A percentile compares a stretch with the other conserved stretches of the same genome.
Evolutionary conservation across 2,113 vertebrate species (phyloP).

Genomic region (Heteronetta atricapilla): DNA sequence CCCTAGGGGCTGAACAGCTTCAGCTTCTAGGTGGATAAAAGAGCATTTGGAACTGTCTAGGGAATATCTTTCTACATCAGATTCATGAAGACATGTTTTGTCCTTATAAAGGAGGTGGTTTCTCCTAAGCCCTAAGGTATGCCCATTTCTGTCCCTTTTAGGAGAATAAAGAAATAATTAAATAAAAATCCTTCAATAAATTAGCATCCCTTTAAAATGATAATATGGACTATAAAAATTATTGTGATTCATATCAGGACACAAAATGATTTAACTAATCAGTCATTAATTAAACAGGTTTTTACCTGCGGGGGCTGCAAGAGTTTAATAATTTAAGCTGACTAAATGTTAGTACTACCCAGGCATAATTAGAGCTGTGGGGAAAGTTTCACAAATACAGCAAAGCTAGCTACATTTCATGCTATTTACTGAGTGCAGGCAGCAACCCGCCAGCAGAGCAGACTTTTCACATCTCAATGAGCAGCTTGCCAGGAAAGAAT

Average conservation of each 20-base stretch:
- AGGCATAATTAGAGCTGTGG: slow-evolving; percentile 68
- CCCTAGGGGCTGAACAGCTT: neutral
- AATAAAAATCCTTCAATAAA: slow-evolving; percentile 36
- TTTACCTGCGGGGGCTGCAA: slow-evolving; percentile 63
- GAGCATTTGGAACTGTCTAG: neutral
- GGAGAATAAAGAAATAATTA: neutral
- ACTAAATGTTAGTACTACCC: slow-evolving; percentile 69
- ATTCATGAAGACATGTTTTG: neutral
- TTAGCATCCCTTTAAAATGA: slow-evolving; percentile 77
- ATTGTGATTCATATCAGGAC: slow-evolving; percentile 67
- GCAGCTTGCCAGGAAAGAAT: neutral
- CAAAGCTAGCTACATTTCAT: slow-evolving; percentile 58
- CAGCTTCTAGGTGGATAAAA: neutral
- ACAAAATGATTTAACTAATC: slow-evolving; percentile 71
- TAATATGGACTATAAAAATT: slow-evolving; percentile 71
- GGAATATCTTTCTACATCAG: neutral
- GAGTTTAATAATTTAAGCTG: slow-evolving; percentile 73
- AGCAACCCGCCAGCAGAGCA: slow-evolving; percentile 5
- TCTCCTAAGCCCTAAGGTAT: neutral
- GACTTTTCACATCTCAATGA: neutral
- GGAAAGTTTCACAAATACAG: slow-evolving; percentile 66
- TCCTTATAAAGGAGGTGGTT: neutral
- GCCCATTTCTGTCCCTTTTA: neutral
- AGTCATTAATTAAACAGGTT: slow-evolving; percentile 74
- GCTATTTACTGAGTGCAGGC: slow-evolving; percentile 26